Evolutionary conservation across 2,113 vertebrate species (phyloP), one percentile per base, ranked within the genome.

Genomic region (Apodemus speciosus): DNA sequence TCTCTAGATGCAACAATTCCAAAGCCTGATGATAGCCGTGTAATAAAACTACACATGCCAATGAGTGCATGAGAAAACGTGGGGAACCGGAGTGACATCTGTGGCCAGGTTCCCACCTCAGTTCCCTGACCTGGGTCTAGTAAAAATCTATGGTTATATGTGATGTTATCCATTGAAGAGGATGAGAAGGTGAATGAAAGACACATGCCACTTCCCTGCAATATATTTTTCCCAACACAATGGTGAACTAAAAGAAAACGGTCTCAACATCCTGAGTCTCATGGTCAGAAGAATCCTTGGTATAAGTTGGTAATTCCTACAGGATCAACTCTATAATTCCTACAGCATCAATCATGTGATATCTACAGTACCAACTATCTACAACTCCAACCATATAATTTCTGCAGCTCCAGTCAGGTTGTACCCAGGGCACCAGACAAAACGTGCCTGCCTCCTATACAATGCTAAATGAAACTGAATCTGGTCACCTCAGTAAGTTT

Each of bases 121-220:
- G 0, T 49, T 40, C 15, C 69, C 58, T 40, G 60, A 16, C 16
- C 25, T 20, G 13, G 72, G 21, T 30, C 43, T 58, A 25, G n/a
- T 8, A 9, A 30, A 21, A 43, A 1, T 14, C 4, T 9, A 0
- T 0, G 9, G 30, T 11, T 30, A 4, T 0, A 18, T 20, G 58
- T 10, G 21, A 35, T 9, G 7, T 6, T 1, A 14, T 8, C 75
- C 2, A 6, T 25, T 2, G 9, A 13, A 35, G 4, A 40, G 56
- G 13, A 18, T 40, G 3, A 35, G 3, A 66, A 35, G 64, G 13
- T 3, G 27, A 32, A 23, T 20, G 6, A 68, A 68, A 76, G 21
- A 7, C 4, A 3, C 71, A 15, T 0, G 3, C 11, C 68, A 27
- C 7, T 16, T 43, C 58, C 56, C 11, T 32, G 5, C 32, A 35